Evolutionary conservation across 2,888 invertebrate species (phyloP), one percentile per base, ranked within the genome.

Genomic region (Byasa hedistus): DNA sequence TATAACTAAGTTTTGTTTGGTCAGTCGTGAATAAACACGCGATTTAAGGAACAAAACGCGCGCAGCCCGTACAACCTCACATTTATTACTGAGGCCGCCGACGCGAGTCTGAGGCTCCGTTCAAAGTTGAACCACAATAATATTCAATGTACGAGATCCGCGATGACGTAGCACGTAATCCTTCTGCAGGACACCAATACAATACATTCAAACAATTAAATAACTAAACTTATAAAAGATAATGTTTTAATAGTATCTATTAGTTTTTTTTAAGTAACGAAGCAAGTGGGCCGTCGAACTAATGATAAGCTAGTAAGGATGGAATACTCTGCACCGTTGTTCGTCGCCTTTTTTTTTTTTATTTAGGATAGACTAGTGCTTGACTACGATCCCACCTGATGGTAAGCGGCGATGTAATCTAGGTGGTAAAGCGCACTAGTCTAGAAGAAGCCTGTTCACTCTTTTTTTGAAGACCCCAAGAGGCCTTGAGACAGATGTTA

Each of bases 11-110:
- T 87, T 89, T 85, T 70, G 67, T 62, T 58, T 21, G 79, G 80
- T 77, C 83, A 82, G 69, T 77, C 90, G 90, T 86, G 83, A 87
- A 84, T 76, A 75, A 85, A 85, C 85, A 82, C 90, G 90, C 85
- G 85, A 76, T 72, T 70, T 74, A 71, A 73, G 75, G 74, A 71
- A 69, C 72, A 70, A 78, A 80, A 85, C 80, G 84, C 90, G 89
- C 85, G 89, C 86, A 76, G 82, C 80, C 83, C 77, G 76, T 76
- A 59, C 83, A 81, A 78, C 80, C 81, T 85, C 85, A 64, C 80
- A 75, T 78, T 85, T 81, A 77, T 81, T 84, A 90, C 90, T 90
- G 87, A 85, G 73, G 76, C 72, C 74, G 75, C 66, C 66, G 36
- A 68, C 61, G 65, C 62, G 39, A 65, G 48, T 54, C 58, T 32